Evolutionary conservation across 2,888 invertebrate genomes (phyloP), one percentile per base, ranked within the genome.

Genomic region (Sarcophaga rosellei): DNA sequence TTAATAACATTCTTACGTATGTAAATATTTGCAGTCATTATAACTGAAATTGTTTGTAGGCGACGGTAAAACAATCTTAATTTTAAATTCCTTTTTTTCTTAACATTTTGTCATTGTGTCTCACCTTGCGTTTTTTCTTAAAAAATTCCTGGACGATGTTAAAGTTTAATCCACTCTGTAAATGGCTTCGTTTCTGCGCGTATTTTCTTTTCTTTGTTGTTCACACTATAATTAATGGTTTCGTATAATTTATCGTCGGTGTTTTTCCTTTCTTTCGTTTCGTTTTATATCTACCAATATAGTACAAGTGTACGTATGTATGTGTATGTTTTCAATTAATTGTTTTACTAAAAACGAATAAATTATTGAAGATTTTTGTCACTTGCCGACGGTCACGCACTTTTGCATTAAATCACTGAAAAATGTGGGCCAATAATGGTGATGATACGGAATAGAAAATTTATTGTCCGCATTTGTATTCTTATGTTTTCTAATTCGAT

Each of bases 361-460:
- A 84, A 80, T 80, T 57, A 79, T 84, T 84, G 74, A 35, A 17
- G n/a, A 61, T 59, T 65, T 82, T 76, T 59, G 65, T 76, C 74
- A 79, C 72, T 87, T 84, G 86, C 84, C 89, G 90, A 89, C 90
- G 88, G 91, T 91, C 89, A 87, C 89, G 90, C 89, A 89, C 89
- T 88, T 88, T 81, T 81, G 86, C 89, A 84, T 87, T 90, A 90
- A 91, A 90, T 90, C 90, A 90, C 88, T 61, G 15, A 61, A 61
- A n/a, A 61, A 72, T 65, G 45, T 76, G 12, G 59, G 47, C 63
- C 65, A 63, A 53, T 53, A 63, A 53, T 53, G 5, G 2, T 15
- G 4, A 5, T 53, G 53, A 53, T 15, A 53, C 15, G 53, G 53
- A 3, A 53, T 15, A 15, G 12, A 53, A 53, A 53, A 53, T 53